Evolutionary conservation across 2,113 vertebrate species (phyloP), one percentile per base, ranked within the genome.

Genomic region (Podarcis muralis): DNA sequence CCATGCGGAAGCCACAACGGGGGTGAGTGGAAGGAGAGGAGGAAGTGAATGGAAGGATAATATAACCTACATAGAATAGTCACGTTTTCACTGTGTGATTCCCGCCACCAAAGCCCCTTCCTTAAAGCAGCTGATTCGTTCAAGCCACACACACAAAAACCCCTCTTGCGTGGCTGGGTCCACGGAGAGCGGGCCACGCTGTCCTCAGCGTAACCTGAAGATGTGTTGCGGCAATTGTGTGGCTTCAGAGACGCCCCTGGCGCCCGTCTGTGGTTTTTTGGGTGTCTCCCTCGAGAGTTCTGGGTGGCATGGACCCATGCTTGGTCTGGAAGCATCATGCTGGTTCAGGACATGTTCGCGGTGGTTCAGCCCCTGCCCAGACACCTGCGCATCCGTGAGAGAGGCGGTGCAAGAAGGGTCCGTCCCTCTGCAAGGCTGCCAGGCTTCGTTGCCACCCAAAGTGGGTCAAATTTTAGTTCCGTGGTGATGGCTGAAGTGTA

Each of bases 401-500:
- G 25, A 57, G 78, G 27, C 48, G 16, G 78, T 25, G 35, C 20
- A 74, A 57, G 37, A 12, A 68, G 6, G 16, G 37, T 2, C n/a
- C 11, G 48, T 53, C 9, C 11, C 40, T 16, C 79, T 62, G 59
- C 59, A 13, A 83, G 30, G 85, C 66, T 92, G 88, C 92, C 86
- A 65, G 91, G 83, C 74, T 77, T 25, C 11, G 23, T 12, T 86
- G 89, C 89, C 88, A 81, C 82, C 93, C 93, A 85, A 37, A 77
- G 93, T 84, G 92, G 92, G 90, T 90, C 81, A 85, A 69, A 69
- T 90, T 90, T 86, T 90, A 95, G 92, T 95, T 94, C 97, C 94
- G 84, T 88, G 97, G 97, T 97, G 97, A 98, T 95, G 96, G 95
- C 94, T 96, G 97, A 96, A 95, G 96, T 20, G 30, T 97, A 97